Evolutionary conservation across 2,113 vertebrate species (phyloP).

Genomic region (Erythrocercus mccallii): DNA sequence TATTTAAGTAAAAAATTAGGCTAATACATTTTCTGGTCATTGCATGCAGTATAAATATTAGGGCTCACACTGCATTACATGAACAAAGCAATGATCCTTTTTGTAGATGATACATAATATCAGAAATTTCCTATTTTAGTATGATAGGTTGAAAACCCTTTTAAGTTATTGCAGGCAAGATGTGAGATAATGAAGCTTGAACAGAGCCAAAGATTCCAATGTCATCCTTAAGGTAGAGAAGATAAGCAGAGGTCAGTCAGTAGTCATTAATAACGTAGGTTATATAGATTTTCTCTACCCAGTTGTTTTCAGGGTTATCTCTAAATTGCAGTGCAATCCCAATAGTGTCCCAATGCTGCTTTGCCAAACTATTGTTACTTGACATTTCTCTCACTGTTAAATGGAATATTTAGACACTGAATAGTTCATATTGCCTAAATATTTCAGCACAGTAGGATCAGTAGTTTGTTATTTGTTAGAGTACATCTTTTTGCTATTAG

Average conservation of each 20-base stretch:
- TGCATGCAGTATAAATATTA: neutral
- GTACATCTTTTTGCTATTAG: neutral
- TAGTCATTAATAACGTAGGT: constrained; percentile 47
- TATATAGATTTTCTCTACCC: constrained; percentile 42
- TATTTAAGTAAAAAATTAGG: neutral
- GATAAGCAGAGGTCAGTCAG: constrained; percentile 52
- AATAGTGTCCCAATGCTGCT: neutral
- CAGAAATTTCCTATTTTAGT: neutral
- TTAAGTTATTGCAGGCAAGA: neutral
- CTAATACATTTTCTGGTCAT: neutral
- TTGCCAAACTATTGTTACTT: neutral
- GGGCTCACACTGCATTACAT: neutral
- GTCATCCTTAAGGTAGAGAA: constrained; percentile 37
- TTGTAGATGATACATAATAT: neutral
- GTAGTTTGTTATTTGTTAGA: neutral
- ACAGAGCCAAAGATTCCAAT: constrained; percentile 36
- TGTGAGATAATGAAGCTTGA: constrained; percentile 22
- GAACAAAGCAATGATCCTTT: neutral
- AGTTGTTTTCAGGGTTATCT: constrained; percentile 53
- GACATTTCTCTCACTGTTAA: neutral
- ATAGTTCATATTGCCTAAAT: neutral
- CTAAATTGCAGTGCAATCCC: neutral
- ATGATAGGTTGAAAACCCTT: neutral
- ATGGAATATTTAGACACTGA: neutral
- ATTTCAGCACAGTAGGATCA: neutral